phyloP scores from a whole-genome alignment of 2,888 invertebrate genomes.

The Agriopis marginaria region DNA sequence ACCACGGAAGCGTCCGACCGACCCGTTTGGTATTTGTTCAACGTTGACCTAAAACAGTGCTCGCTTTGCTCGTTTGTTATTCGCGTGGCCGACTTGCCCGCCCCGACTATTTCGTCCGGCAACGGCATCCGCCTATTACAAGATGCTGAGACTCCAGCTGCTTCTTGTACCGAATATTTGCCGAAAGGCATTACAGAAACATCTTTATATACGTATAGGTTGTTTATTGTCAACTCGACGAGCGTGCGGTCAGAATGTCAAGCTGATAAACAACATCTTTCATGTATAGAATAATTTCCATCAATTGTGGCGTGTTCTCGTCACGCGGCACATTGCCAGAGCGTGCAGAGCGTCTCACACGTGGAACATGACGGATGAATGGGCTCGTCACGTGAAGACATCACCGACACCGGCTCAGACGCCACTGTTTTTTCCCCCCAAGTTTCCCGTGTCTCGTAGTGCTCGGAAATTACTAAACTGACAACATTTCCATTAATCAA shows the following conservation, averaged over 20 bases:
- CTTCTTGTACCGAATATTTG: slow-evolving; percentile 9
- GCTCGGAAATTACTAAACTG: slow-evolving; percentile 20
- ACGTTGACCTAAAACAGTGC: slow-evolving; percentile 86
- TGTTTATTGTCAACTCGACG: slow-evolving; percentile 20
- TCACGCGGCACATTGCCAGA: slow-evolving; percentile 81
- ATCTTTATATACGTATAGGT: not conserved
- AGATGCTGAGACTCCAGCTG: slow-evolving; percentile 25
- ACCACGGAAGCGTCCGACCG: slow-evolving; percentile 84
- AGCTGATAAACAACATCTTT: slow-evolving; percentile 49
- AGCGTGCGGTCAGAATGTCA: slow-evolving; percentile 33
- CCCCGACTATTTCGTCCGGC: slow-evolving; percentile 56
- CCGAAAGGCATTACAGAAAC: not conserved
- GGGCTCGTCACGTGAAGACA: slow-evolving; percentile 70
- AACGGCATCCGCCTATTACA: slow-evolving; percentile 51
- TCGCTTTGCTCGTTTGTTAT: slow-evolving; percentile 85
- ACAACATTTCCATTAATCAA: slow-evolving; percentile 17
- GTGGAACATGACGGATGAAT: slow-evolving; percentile 80
- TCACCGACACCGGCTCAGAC: slow-evolving; percentile 35
- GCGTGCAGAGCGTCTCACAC: slow-evolving; percentile 66
- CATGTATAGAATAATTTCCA: slow-evolving; percentile 56
- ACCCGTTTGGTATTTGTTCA: slow-evolving; percentile 86
- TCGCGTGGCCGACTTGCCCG: slow-evolving; percentile 73
- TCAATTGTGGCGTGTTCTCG: slow-evolving; percentile 66
- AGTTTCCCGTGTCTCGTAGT: slow-evolving; percentile 21
- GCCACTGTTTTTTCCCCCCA: slow-evolving; percentile 23